A percentile compares a stretch with the other conserved stretches of the same genome.
Conservation (phyloP, 2,113 vertebrate species). For the Phrynocephalus versicolor region DNA sequence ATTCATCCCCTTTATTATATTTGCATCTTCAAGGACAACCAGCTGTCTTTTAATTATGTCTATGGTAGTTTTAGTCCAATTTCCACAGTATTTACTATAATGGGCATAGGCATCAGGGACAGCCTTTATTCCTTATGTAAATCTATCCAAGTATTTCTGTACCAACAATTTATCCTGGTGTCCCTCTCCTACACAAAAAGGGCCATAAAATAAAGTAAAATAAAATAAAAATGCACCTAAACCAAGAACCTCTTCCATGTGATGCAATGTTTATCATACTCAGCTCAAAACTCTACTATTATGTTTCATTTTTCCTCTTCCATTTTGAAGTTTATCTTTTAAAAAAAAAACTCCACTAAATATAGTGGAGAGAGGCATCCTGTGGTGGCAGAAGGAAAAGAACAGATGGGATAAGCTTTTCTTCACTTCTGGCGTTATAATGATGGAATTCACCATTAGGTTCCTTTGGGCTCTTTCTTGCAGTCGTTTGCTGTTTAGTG, state of each 20-base stretch:
- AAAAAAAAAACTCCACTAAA: slow-evolving; percentile 26
- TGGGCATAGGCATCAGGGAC: background rate
- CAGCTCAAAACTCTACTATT: background rate
- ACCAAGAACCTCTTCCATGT: background rate
- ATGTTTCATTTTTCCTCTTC: background rate
- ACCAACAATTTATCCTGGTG: background rate
- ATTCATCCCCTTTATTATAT: background rate
- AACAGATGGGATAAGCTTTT: background rate
- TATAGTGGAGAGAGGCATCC: background rate
- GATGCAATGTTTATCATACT: slow-evolving; percentile 8
- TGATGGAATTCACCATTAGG: slow-evolving; percentile 10
- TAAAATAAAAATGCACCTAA: too few species aligned
- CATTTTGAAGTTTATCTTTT: background rate
- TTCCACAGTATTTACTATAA: background rate
- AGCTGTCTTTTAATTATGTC: background rate
- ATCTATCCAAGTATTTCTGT: background rate
- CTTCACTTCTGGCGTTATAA: background rate
- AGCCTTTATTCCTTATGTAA: slow-evolving; percentile 22
- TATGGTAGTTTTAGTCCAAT: background rate
- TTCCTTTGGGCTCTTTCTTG: background rate
- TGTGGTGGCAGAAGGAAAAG: background rate
- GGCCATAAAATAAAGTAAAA: too few species aligned
- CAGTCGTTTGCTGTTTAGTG: background rate
- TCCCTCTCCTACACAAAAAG: too few species aligned
- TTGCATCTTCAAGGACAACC: slow-evolving; percentile 22